Percentiles rank a stretch among this genome's conserved stretches.
Evolutionary conservation across 2,888 invertebrate genomes (phyloP).

Genomic region (Elegia similella): DNA sequence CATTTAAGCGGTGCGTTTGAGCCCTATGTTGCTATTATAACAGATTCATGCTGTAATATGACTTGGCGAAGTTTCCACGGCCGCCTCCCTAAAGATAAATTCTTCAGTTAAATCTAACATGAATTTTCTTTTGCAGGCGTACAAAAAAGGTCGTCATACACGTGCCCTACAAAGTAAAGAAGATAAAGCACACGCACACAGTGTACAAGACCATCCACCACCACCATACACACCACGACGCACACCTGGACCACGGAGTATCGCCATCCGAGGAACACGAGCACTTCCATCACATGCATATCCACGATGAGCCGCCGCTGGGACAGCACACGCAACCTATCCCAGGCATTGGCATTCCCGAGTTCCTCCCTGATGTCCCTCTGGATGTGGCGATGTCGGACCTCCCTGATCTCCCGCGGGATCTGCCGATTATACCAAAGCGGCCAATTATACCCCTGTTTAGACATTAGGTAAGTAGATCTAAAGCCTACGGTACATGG

Average conservation of each 20-base stretch:
- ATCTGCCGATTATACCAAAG: constrained; percentile 42
- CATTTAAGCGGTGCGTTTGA: too few species aligned
- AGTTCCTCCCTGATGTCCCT: constrained; percentile 65
- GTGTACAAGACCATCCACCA: constrained; percentile 86
- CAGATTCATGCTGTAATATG: too few species aligned
- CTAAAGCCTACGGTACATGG: too few species aligned
- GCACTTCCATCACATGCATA: constrained; percentile 74
- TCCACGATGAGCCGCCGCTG: constrained; percentile 51
- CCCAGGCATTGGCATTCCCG: constrained; percentile 63
- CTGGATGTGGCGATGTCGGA: constrained; percentile 44
- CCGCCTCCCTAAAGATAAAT: too few species aligned
- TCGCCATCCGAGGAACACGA: constrained; percentile 68
- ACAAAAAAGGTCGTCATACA: constrained; percentile 85
- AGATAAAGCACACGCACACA: constrained; percentile 86
- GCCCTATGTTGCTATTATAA: too few species aligned
- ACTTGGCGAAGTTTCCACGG: too few species aligned
- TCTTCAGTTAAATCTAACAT: too few species aligned
- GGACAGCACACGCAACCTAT: constrained; percentile 62
- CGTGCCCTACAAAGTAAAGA: constrained; percentile 85
- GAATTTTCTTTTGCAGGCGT: constrained; percentile 57
- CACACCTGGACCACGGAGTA: constrained; percentile 42
- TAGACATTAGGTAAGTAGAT: constrained; percentile 42
- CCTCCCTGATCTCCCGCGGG: constrained; percentile 48
- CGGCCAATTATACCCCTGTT: constrained; percentile 55
- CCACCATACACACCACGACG: constrained; percentile 65